A percentile compares a stretch with the other conserved stretches of the same genome.
These are phyloP conservation scores for Meteorus colon DNA, from an alignment of 2,888 invertebrate species.

Conservation along the genomic window DNA sequence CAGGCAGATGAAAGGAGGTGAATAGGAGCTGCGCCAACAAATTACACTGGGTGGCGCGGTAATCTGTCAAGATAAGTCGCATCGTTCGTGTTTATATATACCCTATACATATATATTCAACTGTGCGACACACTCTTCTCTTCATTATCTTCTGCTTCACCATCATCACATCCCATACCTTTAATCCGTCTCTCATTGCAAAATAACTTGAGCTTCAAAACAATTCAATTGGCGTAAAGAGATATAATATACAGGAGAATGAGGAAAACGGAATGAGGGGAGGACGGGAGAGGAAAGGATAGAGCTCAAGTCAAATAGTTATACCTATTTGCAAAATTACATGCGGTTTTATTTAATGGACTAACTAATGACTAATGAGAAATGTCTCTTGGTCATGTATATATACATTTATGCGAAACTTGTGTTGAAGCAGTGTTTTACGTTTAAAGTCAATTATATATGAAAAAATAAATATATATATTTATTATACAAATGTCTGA, in stretches of 20 bases:
- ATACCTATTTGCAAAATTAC: constrained; percentile 14
- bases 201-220: constrained; percentile 3
- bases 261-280: not conserved
- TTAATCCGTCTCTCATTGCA: constrained; percentile 12
- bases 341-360: constrained; percentile 10
- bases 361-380: constrained; percentile 6
- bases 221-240: constrained; percentile 17
- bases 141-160: constrained; percentile 28
- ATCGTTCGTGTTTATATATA: constrained; percentile 40
- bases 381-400: not conserved
- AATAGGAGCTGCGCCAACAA: constrained; percentile 54
- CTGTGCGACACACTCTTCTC: constrained; percentile 31
- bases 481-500: not conserved
- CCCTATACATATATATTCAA: constrained; percentile 19
- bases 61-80: constrained; percentile 66
- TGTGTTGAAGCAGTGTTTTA: not conserved
- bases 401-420: not conserved
- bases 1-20: constrained; percentile 32
- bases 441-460: constrained; percentile 1
- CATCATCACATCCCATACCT: not conserved
- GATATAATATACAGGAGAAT: not conserved
- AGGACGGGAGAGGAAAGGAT: not conserved
- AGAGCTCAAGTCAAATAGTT: not conserved
- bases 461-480: not conserved
- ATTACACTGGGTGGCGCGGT: constrained; percentile 58